Percentiles rank a stretch among this genome's conserved stretches.
Conservation (phyloP, 2,113 vertebrate species). For the Mastomys natalensis region DNA sequence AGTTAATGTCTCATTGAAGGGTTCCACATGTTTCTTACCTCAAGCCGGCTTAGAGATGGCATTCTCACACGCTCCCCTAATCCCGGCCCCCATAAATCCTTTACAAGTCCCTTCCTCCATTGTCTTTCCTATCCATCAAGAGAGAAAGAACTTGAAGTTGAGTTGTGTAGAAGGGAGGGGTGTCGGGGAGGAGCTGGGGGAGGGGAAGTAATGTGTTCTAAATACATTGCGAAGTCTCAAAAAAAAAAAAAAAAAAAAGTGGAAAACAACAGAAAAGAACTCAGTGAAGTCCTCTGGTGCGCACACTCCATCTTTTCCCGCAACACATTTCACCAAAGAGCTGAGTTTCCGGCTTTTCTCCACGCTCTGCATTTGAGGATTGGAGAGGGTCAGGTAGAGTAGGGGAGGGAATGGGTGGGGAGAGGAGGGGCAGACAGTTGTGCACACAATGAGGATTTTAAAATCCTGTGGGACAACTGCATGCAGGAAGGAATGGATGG, state of each 20-base stretch:
- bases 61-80: conserved; percentile 86
- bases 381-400: neutral
- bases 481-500: neutral
- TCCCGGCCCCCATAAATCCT: conserved; percentile 85
- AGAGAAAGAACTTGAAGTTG: neutral
- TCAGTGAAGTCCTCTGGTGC: conserved; percentile 64
- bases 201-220: neutral
- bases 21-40: conserved; percentile 87
- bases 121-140: conserved; percentile 83
- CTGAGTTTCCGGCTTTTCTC: neutral
- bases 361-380: neutral
- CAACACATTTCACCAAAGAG: conserved; percentile 56
- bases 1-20: conserved; percentile 81
- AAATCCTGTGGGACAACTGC: neutral
- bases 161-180: neutral
- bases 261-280: neutral
- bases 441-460: neutral
- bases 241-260: neutral
- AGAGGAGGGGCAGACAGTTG: too few relatives aligned
- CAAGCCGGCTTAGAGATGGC: conserved; percentile 77
- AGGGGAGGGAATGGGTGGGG: neutral
- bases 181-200: neutral
- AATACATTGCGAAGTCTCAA: neutral
- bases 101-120: conserved; percentile 82
- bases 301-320: conserved; percentile 49